Base-by-base conservation (phyloP, 2,113 vertebrate genomes). In the Psephotus haematonotus region DNA sequence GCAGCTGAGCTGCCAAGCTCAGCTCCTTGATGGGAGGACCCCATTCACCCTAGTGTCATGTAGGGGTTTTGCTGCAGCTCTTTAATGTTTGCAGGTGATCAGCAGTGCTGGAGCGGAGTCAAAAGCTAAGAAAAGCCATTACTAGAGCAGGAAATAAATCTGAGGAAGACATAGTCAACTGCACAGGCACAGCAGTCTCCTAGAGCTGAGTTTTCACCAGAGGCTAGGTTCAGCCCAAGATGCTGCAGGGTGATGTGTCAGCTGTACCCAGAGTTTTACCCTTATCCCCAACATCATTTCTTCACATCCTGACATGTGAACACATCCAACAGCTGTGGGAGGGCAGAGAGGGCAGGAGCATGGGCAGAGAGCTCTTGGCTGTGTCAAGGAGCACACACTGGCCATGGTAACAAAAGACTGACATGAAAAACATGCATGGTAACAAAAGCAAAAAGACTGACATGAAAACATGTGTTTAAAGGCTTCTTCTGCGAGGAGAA, bases 311-410 rank as follows among this genome's bases (percentile, higher is more conserved):
- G 11, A n/a, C 23, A 7, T 20, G 3, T 28, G 44, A 74, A 27
- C 24, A 9, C 1, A 0, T 9, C 13, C 3, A 0, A 6, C 17
- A 47, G 69, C 7, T 0, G 41, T 6, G 11, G 25, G 20, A 77
- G 27, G 14, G 47, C 31, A 17, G 57, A 46, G 14, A 2, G 37
- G 46, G 24, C 31, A 13, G 83, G 37, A 68, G 43, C 22, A 6
- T 1, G 29, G 57, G 18, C 27, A 10, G 64, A 59, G 2, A 19
- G 52, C 41, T 81, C 69, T 46, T 6, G 16, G 41, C 69, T 43
- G 10, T 13, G 23, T 29, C 57, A 9, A 68, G 50, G n/a, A 29
- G 68, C 41, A 27, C 35, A 17, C 53, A 6, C 17, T 1, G 8
- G 31, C 39, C 7, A 1, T 6, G 29, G 27, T 62, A 35, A 28